Base-by-base conservation (phyloP, 2,797 vertebrate genomes). In the Odontamblyopus rebecca region DNA sequence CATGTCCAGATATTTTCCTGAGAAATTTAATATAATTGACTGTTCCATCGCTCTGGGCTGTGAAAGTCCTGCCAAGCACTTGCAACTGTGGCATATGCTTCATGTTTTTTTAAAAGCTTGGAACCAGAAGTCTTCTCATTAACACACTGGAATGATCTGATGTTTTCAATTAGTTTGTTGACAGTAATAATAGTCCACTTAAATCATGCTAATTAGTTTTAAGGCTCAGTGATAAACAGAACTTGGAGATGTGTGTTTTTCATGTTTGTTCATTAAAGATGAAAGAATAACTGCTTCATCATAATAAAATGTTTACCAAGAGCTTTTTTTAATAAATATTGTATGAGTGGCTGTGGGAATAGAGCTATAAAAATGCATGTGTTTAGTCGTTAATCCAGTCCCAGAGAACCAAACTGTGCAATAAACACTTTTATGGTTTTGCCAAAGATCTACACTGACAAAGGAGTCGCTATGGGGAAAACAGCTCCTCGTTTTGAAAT, bases 81-180 rank as follows among this genome's bases (percentile, higher is more conserved):
- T 76, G 74, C 62, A 61, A 44, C 57, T 30, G 61, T 67, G 69
- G 68, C 78, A 69, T 75, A 59, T 56, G 64, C 70, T 78, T 86
- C 81, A 81, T 89, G 88, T 89, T 85, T 85, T 87, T 88, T 88
- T 82, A 71, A 80, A 74, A 44, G n/a, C 83, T 71, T 68, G 70
- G 82, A 70, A 80, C 86, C 76, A 81, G 73, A 38, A 82, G 60
- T 63, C 65, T 56, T 56, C 57, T 32, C 16, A 71, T 72, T 70
- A 69, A 66, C 35, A 64, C 67, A 27, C 54, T 32, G 69, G 65
- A 65, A 72, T 30, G 26, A 19, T 61, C 16, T 8, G 62, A 70
- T 64, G 30, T 68, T 73, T 77, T 69, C 35, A 57, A 59, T 69
- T 38, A 32, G 29, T 69, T 71, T 61, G 18, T 65, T 50, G 44